phyloP scores from a whole-genome alignment of 2,113 vertebrate species.

The Thunnus maccoyii region DNA sequence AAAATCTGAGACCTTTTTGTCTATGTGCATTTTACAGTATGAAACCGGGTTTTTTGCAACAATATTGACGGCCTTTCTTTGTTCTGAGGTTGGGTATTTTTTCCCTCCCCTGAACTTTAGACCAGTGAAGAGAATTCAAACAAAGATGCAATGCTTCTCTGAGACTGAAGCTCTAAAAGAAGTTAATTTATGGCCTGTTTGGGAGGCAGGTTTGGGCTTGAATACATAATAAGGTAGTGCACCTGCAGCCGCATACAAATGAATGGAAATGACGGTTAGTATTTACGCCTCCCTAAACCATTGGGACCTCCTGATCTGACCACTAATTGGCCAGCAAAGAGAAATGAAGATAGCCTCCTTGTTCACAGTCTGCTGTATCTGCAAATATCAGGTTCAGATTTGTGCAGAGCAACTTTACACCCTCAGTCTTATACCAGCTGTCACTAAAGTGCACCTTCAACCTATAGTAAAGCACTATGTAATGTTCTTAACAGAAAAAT shows the following conservation, averaged over 20 bases:
- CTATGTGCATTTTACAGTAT: conserved; percentile 69
- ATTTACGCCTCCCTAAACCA: conserved; percentile 74
- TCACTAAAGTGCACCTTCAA: conserved; percentile 7
- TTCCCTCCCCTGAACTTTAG: conserved; percentile 51
- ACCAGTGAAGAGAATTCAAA: conserved; percentile 64
- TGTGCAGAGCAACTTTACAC: conserved; percentile 7
- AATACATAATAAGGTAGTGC: conserved; percentile 83
- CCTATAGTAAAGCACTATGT: neutral
- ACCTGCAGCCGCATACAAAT: conserved; percentile 88
- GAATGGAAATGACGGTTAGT: conserved; percentile 78
- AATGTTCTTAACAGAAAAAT: neutral
- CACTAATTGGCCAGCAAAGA: conserved; percentile 77
- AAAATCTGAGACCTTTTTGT: conserved; percentile 74
- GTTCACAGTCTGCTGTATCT: conserved; percentile 43
- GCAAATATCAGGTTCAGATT: conserved; percentile 45
- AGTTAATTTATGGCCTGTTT: conserved; percentile 87
- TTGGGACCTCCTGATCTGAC: conserved; percentile 76
- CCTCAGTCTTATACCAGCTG: neutral
- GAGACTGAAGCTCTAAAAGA: conserved; percentile 76
- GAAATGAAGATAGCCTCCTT: conserved; percentile 63
- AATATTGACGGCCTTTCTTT: conserved; percentile 59
- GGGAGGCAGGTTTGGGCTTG: conserved; percentile 82
- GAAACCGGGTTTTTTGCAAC: conserved; percentile 34
- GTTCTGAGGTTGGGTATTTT: conserved; percentile 13
- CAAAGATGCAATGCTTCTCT: conserved; percentile 79